Evolutionary conservation across 2,113 vertebrate species (phyloP).

Genomic region (Sterrhoptilus dennistouni): DNA sequence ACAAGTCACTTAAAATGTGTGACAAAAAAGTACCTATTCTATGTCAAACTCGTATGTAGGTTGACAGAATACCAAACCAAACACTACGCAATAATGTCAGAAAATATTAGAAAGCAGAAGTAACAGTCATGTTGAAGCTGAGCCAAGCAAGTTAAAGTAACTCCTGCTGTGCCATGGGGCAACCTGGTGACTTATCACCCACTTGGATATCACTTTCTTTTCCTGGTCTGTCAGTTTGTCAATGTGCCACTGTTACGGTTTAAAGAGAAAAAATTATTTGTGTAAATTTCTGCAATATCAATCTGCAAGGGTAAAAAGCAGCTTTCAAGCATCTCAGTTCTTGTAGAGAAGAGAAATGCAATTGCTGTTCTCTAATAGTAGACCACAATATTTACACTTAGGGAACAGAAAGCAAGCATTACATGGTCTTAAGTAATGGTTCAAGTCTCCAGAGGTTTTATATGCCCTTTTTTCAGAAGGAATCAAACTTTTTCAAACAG

Average conservation of each 20-base stretch:
- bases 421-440: background rate
- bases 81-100: background rate
- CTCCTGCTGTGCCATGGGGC: background rate
- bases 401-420: background rate
- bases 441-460: background rate
- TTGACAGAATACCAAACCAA: conserved; percentile 24
- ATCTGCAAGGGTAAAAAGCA: background rate
- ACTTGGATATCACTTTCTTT: background rate
- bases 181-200: background rate
- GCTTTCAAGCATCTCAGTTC: background rate
- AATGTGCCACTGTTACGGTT: background rate
- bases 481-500: background rate
- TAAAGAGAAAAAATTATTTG: background rate
- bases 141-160: background rate
- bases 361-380: background rate
- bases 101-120: conserved; percentile 28
- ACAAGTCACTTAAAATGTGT: background rate
- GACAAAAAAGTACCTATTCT: conserved; percentile 7
- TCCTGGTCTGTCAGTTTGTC: background rate
- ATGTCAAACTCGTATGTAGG: background rate
- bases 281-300: background rate
- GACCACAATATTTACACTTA: background rate
- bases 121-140: background rate
- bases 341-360: background rate
- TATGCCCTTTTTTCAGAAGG: background rate